These are phyloP conservation scores for Helogale parvula DNA, from an alignment of 2,113 vertebrate genomes.

Conservation along the genomic window DNA sequence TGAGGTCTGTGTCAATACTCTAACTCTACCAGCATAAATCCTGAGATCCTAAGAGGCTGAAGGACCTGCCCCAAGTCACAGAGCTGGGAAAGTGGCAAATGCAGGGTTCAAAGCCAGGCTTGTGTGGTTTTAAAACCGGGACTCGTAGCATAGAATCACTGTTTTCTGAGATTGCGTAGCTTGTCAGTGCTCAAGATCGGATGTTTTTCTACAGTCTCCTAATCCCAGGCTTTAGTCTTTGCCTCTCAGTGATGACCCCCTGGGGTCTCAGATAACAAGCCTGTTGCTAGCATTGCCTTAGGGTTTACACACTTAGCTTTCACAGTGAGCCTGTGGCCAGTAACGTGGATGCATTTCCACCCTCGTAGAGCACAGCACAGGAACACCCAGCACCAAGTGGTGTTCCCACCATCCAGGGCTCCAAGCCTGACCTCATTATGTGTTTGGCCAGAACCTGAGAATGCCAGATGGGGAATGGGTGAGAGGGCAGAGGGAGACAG, in stretches of 20 bases:
- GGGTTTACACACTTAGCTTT: background rate
- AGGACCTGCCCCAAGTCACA: background rate
- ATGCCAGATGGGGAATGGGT: slow-evolving; percentile 54
- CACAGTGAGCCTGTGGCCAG: background rate
- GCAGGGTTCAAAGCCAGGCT: background rate
- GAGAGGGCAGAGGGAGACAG: background rate
- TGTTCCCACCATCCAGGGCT: background rate
- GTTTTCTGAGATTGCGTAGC: background rate
- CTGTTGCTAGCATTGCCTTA: background rate
- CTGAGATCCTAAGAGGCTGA: background rate
- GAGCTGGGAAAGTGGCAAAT: background rate
- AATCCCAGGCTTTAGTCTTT: background rate
- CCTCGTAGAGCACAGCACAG: background rate
- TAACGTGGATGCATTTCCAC: background rate
- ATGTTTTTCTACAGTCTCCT: background rate
- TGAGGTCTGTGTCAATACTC: background rate
- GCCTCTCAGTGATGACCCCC: background rate
- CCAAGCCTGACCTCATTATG: background rate
- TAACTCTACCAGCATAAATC: slow-evolving; percentile 6
- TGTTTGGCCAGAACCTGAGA: slow-evolving; percentile 52
- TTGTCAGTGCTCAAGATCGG: background rate
- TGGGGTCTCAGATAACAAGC: background rate
- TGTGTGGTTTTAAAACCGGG: background rate
- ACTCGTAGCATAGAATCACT: background rate
- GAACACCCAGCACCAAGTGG: background rate